phyloP scores from a whole-genome alignment of 2,113 vertebrate genomes.

The Phaethon lepturus region DNA sequence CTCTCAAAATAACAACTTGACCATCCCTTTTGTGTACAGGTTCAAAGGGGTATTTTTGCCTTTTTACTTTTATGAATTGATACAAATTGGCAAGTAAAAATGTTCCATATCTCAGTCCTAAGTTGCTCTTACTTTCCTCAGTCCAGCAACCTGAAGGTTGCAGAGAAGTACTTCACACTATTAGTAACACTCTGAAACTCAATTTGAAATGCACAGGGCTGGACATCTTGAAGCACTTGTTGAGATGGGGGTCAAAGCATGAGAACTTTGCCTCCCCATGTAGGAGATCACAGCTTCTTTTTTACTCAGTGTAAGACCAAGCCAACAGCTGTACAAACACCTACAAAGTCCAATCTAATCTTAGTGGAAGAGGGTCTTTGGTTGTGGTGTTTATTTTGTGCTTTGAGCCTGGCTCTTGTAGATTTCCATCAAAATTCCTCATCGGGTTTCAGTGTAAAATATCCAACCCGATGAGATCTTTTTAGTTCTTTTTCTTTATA shows the following conservation, averaged over 20 bases:
- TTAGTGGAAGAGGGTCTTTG: constrained; percentile 17
- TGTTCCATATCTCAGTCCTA: neutral
- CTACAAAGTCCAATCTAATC: constrained; percentile 46
- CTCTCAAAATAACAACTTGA: neutral
- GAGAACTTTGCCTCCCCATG: constrained; percentile 23
- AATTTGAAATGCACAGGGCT: neutral
- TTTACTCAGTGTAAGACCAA: neutral
- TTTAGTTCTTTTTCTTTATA: constrained; percentile 12
- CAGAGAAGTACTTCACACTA: neutral
- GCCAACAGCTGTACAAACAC: constrained; percentile 63
- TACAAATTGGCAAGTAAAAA: neutral
- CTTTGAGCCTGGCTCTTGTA: constrained; percentile 33
- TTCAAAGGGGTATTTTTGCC: neutral
- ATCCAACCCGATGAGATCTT: neutral
- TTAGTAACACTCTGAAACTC: neutral
- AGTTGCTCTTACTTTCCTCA: neutral
- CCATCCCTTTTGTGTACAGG: neutral
- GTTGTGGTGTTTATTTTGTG: constrained; percentile 55
- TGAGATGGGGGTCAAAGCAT: constrained; percentile 3
- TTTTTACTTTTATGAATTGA: neutral
- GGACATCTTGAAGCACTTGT: constrained; percentile 46
- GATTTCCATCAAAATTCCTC: constrained; percentile 48
- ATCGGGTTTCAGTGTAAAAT: constrained; percentile 43
- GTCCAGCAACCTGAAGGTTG: neutral
- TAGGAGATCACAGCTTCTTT: constrained; percentile 36